Percentiles rank a stretch among this genome's conserved stretches.
Conservation (phyloP, 1,140 invertebrate genomes). For the Drosophila auraria region DNA sequence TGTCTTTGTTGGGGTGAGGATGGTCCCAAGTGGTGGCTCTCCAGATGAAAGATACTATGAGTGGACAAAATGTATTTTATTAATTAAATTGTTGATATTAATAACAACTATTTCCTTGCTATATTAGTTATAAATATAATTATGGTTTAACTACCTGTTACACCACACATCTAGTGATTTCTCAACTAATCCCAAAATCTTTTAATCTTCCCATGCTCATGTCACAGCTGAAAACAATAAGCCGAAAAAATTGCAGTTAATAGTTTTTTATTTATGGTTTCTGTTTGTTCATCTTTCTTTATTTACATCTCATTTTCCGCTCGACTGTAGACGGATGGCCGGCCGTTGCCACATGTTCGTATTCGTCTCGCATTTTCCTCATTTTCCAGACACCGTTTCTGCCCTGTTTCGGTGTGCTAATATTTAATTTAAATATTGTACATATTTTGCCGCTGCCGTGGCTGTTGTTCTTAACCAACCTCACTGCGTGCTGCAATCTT, state of each 20-base stretch:
- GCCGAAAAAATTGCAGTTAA: conserved; percentile 63
- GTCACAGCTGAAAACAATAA: conserved; percentile 73
- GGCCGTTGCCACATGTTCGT: conserved; percentile 53
- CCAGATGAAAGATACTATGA: conserved; percentile 14
- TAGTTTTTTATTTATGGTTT: conserved; percentile 47
- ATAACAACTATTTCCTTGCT: neutral
- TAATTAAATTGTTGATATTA: neutral
- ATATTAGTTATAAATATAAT: too few relatives aligned
- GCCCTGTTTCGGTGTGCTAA: conserved; percentile 62
- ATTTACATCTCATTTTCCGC: conserved; percentile 63
- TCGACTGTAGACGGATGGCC: conserved; percentile 37
- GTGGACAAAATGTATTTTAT: conserved; percentile 5
- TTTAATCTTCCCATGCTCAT: conserved; percentile 17
- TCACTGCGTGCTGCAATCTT: conserved; percentile 69
- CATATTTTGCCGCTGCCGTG: conserved; percentile 35
- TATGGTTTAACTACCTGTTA: too few relatives aligned
- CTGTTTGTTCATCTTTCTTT: conserved; percentile 26
- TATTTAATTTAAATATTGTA: conserved; percentile 82
- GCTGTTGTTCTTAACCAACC: conserved; percentile 74
- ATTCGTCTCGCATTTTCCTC: conserved; percentile 29
- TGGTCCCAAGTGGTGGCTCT: conserved; percentile 12
- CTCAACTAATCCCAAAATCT: conserved; percentile 12
- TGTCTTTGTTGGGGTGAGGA: neutral
- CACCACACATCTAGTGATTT: neutral
- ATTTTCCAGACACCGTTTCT: conserved; percentile 42